Conservation (phyloP, 2,888 invertebrate species). For the Apomyelois bistriatella region DNA sequence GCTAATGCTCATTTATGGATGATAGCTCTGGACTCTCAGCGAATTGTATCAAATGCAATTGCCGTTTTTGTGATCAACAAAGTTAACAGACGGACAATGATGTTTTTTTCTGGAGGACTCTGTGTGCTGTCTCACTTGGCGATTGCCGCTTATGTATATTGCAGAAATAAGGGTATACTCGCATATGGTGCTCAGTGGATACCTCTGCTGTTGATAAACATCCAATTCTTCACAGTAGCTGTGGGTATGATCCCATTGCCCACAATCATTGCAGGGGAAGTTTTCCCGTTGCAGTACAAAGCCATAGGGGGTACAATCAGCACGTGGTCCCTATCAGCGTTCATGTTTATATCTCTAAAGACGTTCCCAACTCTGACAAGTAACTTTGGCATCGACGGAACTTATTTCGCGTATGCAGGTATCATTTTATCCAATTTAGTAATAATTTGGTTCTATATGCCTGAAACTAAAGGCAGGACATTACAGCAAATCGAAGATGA, state of each 20-base stretch:
- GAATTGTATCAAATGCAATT: constrained; percentile 78
- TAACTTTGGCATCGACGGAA: constrained; percentile 71
- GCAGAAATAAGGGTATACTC: constrained; percentile 33
- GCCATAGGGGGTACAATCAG: constrained; percentile 82
- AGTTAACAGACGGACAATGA: constrained; percentile 79
- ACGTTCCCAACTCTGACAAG: constrained; percentile 76
- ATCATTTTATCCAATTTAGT: constrained; percentile 71
- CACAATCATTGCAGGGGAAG: constrained; percentile 84
- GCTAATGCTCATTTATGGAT: constrained; percentile 82
- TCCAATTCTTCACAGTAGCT: constrained; percentile 77
- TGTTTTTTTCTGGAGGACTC: constrained; percentile 78
- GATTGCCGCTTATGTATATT: constrained; percentile 64
- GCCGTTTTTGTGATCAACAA: constrained; percentile 81
- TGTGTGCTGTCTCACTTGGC: constrained; percentile 77
- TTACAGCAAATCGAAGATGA: constrained; percentile 82
- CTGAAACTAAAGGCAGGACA: constrained; percentile 83
- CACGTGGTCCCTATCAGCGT: constrained; percentile 74
- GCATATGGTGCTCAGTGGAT: constrained; percentile 57
- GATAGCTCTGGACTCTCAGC: constrained; percentile 80
- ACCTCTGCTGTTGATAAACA: constrained; percentile 67
- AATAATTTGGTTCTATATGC: constrained; percentile 77
- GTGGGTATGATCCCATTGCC: constrained; percentile 83
- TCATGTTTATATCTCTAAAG: constrained; percentile 82
- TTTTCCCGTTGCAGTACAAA: constrained; percentile 81
- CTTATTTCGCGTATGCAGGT: constrained; percentile 79